Evolutionary conservation across 2,888 invertebrate species (phyloP).

Genomic region (Dioctria rufipes): DNA sequence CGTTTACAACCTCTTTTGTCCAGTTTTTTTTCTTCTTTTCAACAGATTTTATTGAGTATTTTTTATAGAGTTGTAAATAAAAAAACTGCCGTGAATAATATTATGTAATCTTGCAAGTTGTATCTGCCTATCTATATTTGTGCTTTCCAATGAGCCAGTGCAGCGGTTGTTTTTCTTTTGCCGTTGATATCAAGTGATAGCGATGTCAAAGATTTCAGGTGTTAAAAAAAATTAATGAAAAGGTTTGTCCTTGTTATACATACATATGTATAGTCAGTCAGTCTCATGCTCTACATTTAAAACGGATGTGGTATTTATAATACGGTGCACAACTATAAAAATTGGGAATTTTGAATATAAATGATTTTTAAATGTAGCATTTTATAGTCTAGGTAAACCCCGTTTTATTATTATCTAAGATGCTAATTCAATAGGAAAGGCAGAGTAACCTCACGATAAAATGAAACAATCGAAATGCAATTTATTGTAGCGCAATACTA

Average conservation of each 20-base stretch:
- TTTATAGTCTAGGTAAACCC: no score
- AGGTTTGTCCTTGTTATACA: constrained; percentile 1
- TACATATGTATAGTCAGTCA: background rate
- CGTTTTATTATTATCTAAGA: no score
- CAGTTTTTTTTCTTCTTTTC: background rate
- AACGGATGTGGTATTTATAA: background rate
- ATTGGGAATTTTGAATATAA: no score
- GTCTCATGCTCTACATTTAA: constrained; percentile 7
- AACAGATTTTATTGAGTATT: background rate
- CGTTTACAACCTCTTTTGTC: constrained; percentile 4
- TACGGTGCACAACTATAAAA: background rate
- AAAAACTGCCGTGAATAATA: background rate
- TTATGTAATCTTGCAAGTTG: background rate
- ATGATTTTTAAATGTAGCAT: no score
- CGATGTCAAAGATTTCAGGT: background rate
- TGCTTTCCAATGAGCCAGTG: background rate
- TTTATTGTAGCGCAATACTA: no score
- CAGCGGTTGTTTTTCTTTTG: background rate
- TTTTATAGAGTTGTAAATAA: background rate
- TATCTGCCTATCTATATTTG: background rate
- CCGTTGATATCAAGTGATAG: background rate
- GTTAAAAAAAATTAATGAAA: background rate
- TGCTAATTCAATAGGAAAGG: no score
- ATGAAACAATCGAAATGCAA: no score
- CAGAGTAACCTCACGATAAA: no score